These are phyloP conservation scores for Brienomyrus brachyistius DNA, from an alignment of 2,113 vertebrate species.

Conservation along the genomic window DNA sequence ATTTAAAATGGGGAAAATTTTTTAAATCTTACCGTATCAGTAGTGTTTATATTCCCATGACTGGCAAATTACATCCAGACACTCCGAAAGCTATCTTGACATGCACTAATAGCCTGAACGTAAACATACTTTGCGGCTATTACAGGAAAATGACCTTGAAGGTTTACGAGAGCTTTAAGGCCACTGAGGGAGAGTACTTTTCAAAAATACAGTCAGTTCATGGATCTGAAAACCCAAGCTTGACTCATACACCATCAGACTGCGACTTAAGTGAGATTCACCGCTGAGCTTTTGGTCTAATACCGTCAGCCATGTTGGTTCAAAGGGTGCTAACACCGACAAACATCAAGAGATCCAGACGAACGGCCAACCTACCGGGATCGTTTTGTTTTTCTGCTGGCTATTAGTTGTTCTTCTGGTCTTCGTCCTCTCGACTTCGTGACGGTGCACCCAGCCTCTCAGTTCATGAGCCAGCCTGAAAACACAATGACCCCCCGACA, in stretches of 20 bases:
- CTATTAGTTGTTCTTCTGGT: constrained; percentile 45
- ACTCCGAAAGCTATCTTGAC: not conserved
- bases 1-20: not conserved
- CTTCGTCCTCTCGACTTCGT: constrained; percentile 59
- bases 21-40: not conserved
- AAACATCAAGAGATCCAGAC: not conserved
- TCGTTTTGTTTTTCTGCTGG: constrained; percentile 41
- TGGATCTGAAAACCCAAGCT: not conserved
- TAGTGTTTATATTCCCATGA: constrained; percentile 5
- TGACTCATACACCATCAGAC: not conserved
- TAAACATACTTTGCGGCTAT: not conserved
- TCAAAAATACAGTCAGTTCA: not conserved
- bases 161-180: not conserved
- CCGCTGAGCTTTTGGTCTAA: not conserved
- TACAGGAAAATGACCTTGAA: not conserved
- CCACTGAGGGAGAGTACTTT: not conserved
- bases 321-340: not conserved
- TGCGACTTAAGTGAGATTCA: not conserved
- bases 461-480: constrained; percentile 60
- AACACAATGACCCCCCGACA: not conserved
- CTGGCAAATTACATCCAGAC: not conserved
- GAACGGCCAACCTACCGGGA: not conserved
- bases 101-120: not conserved
- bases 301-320: not conserved
- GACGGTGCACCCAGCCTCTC: constrained; percentile 63